A percentile compares a stretch with the other conserved stretches of the same genome.
phyloP scores from a whole-genome alignment of 2,113 vertebrate species.

The Dunckerocampus dactyliophorus region DNA sequence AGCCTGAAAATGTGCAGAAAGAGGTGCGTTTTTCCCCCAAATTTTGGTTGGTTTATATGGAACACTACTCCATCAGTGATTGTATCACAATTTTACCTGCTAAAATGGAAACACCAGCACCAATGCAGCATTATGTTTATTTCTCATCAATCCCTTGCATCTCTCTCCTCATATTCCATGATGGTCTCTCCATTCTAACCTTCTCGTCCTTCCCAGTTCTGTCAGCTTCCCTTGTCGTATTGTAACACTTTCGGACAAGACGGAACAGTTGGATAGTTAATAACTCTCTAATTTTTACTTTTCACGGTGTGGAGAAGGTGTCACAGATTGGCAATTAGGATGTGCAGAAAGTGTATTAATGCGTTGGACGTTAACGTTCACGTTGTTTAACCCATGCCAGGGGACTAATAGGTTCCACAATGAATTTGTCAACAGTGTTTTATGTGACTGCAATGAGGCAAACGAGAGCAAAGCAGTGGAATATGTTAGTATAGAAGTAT shows the following conservation, averaged over 20 bases:
- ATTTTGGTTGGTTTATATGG: not conserved
- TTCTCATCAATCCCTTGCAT: constrained; percentile 29
- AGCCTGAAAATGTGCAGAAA: no score
- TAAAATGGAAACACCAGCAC: not conserved
- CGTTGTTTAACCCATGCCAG: constrained; percentile 73
- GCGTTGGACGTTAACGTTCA: constrained; percentile 70
- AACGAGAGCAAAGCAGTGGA: constrained; percentile 55
- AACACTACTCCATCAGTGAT: no score
- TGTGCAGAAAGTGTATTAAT: constrained; percentile 71
- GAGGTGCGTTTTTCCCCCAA: no score
- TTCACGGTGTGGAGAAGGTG: constrained; percentile 69
- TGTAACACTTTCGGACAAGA: constrained; percentile 51
- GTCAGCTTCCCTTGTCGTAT: constrained; percentile 43
- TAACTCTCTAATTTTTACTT: constrained; percentile 75
- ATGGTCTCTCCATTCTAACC: constrained; percentile 28
- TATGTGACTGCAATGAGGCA: constrained; percentile 71
- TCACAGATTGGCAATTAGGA: constrained; percentile 71
- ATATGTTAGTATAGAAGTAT: constrained; percentile 35
- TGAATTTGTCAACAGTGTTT: constrained; percentile 76
- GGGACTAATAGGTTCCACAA: constrained; percentile 77
- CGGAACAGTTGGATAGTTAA: constrained; percentile 69
- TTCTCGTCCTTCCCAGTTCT: constrained; percentile 20
- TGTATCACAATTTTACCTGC: not conserved
- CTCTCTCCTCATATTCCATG: constrained; percentile 46
- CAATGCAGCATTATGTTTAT: constrained; percentile 11